phyloP scores from a whole-genome alignment of 2,113 vertebrate species.

The Platycercus adscitus region DNA sequence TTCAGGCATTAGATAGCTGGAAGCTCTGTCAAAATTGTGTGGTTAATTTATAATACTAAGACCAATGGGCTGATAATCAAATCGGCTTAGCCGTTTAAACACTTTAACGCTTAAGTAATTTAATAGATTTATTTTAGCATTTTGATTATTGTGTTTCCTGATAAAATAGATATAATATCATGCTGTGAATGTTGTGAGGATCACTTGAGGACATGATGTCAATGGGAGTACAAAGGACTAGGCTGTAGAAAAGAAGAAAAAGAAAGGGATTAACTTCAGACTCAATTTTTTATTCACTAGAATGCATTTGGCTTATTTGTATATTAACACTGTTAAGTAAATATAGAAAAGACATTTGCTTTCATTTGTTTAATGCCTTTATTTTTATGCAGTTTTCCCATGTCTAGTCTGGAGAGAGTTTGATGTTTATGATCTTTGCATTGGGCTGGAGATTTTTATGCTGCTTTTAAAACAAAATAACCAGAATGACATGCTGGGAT shows the following conservation, averaged over 20 bases:
- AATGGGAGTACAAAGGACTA: not conserved
- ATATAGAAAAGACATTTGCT: not conserved
- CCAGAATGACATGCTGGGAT: not conserved
- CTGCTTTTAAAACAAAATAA: not conserved
- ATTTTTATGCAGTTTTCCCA: not conserved
- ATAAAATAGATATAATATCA: not conserved
- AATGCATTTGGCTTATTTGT: not conserved
- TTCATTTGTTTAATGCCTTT: not conserved
- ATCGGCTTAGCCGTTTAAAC: not conserved
- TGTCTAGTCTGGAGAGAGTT: not conserved
- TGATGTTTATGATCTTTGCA: not conserved
- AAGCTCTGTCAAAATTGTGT: not conserved
- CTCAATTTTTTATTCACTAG: not conserved
- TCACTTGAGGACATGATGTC: not conserved
- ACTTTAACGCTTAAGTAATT: not conserved
- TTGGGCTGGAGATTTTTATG: not conserved
- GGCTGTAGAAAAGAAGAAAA: not conserved
- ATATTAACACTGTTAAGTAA: not conserved
- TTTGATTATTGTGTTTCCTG: not conserved
- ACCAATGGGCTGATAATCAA: conserved; percentile 18
- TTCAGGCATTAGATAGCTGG: not conserved
- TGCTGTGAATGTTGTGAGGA: not conserved
- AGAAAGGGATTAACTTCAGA: not conserved
- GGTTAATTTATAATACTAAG: conserved; percentile 11
- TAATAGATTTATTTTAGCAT: conserved; percentile 21